These are phyloP conservation scores for Oryzias sinensis DNA, from an alignment of 2,797 vertebrate species.

Conservation along the genomic window DNA sequence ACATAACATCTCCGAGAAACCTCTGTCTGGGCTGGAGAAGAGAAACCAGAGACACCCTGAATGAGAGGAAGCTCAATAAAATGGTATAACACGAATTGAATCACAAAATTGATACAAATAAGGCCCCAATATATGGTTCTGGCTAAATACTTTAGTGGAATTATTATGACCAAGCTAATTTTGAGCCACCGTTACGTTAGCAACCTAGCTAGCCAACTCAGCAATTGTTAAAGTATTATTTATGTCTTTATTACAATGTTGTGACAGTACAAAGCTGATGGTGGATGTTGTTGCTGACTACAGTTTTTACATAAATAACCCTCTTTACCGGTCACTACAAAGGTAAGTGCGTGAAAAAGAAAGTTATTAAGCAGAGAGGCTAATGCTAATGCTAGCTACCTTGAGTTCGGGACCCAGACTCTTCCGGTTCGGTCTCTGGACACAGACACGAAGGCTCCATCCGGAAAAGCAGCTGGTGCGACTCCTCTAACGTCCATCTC, in stretches of 20 bases:
- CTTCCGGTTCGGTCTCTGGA: slow-evolving; percentile 93
- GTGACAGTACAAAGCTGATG: neutral
- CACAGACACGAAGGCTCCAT: slow-evolving; percentile 90
- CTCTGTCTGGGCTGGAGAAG: slow-evolving; percentile 79
- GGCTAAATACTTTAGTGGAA: slow-evolving; percentile 12
- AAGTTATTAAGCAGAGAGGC: slow-evolving; percentile 24
- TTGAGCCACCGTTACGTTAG: slow-evolving; percentile 46
- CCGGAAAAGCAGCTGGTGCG: slow-evolving; percentile 74
- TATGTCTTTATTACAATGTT: neutral
- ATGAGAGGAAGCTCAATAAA: neutral
- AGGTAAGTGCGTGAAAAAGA: too few species aligned
- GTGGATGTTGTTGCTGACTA: too few species aligned
- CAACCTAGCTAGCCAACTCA: slow-evolving; percentile 13
- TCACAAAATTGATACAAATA: neutral
- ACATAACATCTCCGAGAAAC: slow-evolving; percentile 90
- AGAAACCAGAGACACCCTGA: neutral
- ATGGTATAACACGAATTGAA: too few species aligned
- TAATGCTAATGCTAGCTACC: slow-evolving; percentile 73
- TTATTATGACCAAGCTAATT: slow-evolving; percentile 75
- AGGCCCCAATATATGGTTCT: neutral
- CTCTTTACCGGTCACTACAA: too few species aligned
- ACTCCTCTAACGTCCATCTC: slow-evolving; percentile 94
- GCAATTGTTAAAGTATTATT: neutral
- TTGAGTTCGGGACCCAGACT: slow-evolving; percentile 88
- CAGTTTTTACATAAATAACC: too few species aligned